Conservation (phyloP, 1,140 invertebrate genomes). For the Mya arenaria region DNA sequence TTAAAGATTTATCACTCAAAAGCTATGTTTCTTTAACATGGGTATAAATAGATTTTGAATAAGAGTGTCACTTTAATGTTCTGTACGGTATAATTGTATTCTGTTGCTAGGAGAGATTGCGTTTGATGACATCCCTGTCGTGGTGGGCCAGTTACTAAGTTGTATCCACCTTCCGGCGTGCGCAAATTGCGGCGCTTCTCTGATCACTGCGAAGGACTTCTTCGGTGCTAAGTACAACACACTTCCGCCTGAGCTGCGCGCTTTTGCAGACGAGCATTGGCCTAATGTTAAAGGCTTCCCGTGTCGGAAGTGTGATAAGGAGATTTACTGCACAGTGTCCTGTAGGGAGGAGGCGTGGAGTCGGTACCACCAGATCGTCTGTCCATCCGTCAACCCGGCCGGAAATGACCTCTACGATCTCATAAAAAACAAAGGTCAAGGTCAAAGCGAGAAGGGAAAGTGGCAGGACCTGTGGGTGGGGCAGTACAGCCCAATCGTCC, state of each 20-base stretch:
- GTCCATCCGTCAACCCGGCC: conserved; percentile 67
- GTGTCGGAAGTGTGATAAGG: conserved; percentile 67
- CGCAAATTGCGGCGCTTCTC: conserved; percentile 69
- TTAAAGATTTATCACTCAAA: too few relatives aligned
- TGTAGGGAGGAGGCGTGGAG: conserved; percentile 70
- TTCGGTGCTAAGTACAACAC: conserved; percentile 63
- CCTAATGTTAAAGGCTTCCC: conserved; percentile 58
- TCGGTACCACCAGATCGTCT: conserved; percentile 71
- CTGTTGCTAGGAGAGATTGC: conserved; percentile 56
- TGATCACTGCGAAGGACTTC: conserved; percentile 68
- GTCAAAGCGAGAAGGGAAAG: conserved; percentile 54
- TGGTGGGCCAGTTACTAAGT: conserved; percentile 59
- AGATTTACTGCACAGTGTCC: conserved; percentile 71
- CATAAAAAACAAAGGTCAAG: conserved; percentile 66
- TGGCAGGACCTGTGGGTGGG: conserved; percentile 68
- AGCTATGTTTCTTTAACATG: too few relatives aligned
- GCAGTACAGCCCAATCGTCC: conserved; percentile 71
- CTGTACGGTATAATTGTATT: background rate
- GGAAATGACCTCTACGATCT: conserved; percentile 69
- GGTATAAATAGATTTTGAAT: too few relatives aligned
- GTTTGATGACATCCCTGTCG: conserved; percentile 69
- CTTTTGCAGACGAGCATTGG: conserved; percentile 69
- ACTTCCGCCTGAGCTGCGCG: conserved; percentile 41
- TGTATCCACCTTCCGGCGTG: conserved; percentile 62
- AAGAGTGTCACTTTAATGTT: background rate